phyloP scores from a whole-genome alignment of 2,888 invertebrate species.

The Coelogynopora nodosa region DNA sequence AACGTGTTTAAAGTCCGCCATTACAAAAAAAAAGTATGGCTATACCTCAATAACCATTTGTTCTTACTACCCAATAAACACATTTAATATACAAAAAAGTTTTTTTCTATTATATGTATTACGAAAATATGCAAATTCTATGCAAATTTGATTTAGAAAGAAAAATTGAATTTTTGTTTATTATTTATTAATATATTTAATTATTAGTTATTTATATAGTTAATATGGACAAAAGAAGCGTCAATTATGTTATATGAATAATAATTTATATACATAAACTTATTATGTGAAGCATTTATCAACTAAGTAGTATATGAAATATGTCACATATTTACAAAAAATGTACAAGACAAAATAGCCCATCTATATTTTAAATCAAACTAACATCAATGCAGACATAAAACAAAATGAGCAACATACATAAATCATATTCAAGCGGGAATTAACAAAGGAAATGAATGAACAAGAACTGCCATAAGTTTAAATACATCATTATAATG shows the following conservation, averaged over 20 bases:
- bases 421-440: not conserved
- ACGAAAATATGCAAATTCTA: not conserved
- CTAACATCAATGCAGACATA: no score
- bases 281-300: not conserved
- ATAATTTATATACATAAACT: not conserved
- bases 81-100: not conserved
- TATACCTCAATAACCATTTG: not conserved
- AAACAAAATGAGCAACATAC: not conserved
- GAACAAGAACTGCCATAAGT: no score
- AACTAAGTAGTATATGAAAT: not conserved
- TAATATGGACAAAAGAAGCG: not conserved
- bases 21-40: not conserved
- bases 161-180: no score
- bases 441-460: not conserved
- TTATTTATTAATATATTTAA: not conserved
- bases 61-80: not conserved
- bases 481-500: no score
- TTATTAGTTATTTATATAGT: not conserved
- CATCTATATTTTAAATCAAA: no score
- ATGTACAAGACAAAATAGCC: no score
- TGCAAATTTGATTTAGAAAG: not conserved
- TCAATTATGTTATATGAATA: not conserved
- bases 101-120: not conserved
- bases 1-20: not conserved
- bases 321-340: not conserved